phyloP scores from a whole-genome alignment of 2,888 invertebrate species.

The Clitarchus hookeri region DNA sequence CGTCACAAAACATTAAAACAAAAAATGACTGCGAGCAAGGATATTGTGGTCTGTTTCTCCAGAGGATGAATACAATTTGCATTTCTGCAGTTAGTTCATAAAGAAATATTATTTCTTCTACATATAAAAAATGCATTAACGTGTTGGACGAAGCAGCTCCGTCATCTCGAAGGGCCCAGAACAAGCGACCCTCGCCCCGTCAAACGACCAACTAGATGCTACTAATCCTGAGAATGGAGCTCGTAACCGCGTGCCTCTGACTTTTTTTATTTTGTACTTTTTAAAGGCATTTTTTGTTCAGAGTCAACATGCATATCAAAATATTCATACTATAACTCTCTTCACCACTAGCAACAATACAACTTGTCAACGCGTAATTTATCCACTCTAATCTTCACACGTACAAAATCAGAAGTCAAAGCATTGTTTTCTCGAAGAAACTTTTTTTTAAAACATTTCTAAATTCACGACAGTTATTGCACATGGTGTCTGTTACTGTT shows the following conservation, averaged over 20 bases:
- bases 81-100: slow-evolving; percentile 33
- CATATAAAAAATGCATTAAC: slow-evolving; percentile 26
- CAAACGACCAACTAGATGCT: slow-evolving; percentile 28
- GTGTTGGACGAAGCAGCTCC: slow-evolving; percentile 16
- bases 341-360: slow-evolving; percentile 21
- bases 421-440: slow-evolving; percentile 26
- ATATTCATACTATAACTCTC: slow-evolving; percentile 38
- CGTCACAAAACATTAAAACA: slow-evolving; percentile 34
- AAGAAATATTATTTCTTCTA: slow-evolving; percentile 19
- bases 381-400: slow-evolving; percentile 31
- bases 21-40: slow-evolving; percentile 42
- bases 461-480: slow-evolving; percentile 24
- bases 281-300: slow-evolving; percentile 42
- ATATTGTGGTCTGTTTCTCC: slow-evolving; percentile 42
- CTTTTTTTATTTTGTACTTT: slow-evolving; percentile 43
- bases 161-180: background rate
- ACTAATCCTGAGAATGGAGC: slow-evolving; percentile 40
- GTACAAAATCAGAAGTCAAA: slow-evolving; percentile 41
- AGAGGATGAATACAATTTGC: slow-evolving; percentile 27
- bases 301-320: slow-evolving; percentile 42
- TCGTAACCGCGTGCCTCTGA: slow-evolving; percentile 42
- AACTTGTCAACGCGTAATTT: slow-evolving; percentile 26
- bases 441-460: slow-evolving; percentile 19
- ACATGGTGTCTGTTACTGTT: slow-evolving; percentile 22
- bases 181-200: background rate